Evolutionary conservation across 2,888 invertebrate genomes (phyloP).

Genomic region (Cephalotes varians): DNA sequence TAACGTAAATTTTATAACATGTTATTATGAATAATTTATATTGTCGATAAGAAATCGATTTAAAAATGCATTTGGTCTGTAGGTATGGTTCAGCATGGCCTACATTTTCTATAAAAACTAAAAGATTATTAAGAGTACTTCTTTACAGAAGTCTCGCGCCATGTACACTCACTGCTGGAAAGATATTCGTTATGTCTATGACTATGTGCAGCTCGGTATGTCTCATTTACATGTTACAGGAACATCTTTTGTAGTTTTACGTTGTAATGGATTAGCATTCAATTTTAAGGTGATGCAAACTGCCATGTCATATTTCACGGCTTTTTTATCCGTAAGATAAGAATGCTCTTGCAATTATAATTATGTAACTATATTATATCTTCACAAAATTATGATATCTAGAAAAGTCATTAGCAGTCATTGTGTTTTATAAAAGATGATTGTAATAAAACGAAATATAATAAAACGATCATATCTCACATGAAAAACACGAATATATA

Average conservation of each 20-base stretch:
- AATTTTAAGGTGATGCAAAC: constrained; percentile 41
- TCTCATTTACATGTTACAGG: background rate
- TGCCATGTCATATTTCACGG: constrained; percentile 29
- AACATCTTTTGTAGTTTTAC: background rate
- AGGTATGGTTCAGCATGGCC: background rate
- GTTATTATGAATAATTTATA: background rate
- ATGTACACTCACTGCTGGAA: constrained; percentile 25
- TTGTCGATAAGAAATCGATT: background rate
- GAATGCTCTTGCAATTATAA: background rate
- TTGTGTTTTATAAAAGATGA: background rate
- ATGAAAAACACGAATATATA: background rate
- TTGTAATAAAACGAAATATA: background rate
- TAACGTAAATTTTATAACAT: no score
- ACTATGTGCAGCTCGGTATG: constrained; percentile 7
- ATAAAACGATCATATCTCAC: background rate
- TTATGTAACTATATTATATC: background rate
- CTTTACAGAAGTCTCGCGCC: constrained; percentile 21
- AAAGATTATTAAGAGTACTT: background rate
- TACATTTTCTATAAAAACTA: constrained; percentile 12
- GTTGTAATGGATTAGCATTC: background rate
- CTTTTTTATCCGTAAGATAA: constrained; percentile 1
- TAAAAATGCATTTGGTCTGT: background rate
- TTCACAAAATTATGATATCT: background rate
- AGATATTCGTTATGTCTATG: constrained; percentile 7
- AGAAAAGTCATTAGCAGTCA: background rate